These are phyloP conservation scores for Chelmon rostratus DNA, from an alignment of 2,797 vertebrate genomes.

Conservation along the genomic window DNA sequence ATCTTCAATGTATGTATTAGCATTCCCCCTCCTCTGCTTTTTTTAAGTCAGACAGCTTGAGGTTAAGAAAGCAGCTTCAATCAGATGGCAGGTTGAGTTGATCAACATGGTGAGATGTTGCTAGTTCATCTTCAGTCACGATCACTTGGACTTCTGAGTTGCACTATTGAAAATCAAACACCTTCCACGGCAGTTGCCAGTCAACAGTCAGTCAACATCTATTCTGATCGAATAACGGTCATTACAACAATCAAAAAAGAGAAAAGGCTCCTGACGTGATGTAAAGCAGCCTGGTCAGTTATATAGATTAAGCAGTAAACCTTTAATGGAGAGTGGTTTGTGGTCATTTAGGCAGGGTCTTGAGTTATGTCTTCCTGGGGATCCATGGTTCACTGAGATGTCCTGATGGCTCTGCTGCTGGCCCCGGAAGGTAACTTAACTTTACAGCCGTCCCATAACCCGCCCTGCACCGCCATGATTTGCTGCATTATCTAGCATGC, in stretches of 20 bases:
- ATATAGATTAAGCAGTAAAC: slow-evolving; percentile 80
- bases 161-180: slow-evolving; percentile 65
- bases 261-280: slow-evolving; percentile 44
- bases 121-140: slow-evolving; percentile 31
- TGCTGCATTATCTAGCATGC: slow-evolving; percentile 52
- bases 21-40: slow-evolving; percentile 29
- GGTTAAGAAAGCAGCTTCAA: slow-evolving; percentile 46
- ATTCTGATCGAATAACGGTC: slow-evolving; percentile 65
- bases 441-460: slow-evolving; percentile 59
- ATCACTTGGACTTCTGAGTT: slow-evolving; percentile 20
- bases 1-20: slow-evolving; percentile 56
- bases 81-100: slow-evolving; percentile 18
- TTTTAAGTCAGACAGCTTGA: slow-evolving; percentile 28
- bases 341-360: slow-evolving; percentile 60
- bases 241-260: slow-evolving; percentile 53
- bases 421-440: slow-evolving; percentile 32
- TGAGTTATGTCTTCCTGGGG: slow-evolving; percentile 65
- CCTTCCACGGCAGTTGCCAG: slow-evolving; percentile 18
- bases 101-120: slow-evolving; percentile 26
- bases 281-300: slow-evolving; percentile 58
- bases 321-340: slow-evolving; percentile 67
- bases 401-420: slow-evolving; percentile 46
- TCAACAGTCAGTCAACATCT: slow-evolving; percentile 58
- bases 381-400: slow-evolving; percentile 69
- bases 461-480: slow-evolving; percentile 35